Evolutionary conservation across 2,797 vertebrate species (phyloP).

Genomic region (Oophaga sylvatica): DNA sequence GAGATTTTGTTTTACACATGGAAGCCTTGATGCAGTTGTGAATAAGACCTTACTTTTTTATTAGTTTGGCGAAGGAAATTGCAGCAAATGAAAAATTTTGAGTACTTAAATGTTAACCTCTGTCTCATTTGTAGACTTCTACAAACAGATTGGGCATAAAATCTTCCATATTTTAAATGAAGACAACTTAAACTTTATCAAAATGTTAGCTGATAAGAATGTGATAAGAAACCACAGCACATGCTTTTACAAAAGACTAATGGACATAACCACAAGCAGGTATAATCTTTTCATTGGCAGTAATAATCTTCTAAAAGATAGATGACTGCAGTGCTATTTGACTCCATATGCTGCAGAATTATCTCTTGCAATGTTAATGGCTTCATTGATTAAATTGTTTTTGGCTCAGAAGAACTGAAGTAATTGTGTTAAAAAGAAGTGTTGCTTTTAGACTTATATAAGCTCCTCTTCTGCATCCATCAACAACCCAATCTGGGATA

Average conservation of each 20-base stretch:
- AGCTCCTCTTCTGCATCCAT: constrained; percentile 43
- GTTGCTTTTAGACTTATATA: constrained; percentile 51
- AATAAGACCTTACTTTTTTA: neutral
- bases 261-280: constrained; percentile 60
- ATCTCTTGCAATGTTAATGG: constrained; percentile 61
- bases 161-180: constrained; percentile 24
- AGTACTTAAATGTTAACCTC: neutral
- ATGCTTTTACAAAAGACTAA: constrained; percentile 54
- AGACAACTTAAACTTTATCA: constrained; percentile 42
- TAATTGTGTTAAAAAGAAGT: constrained; percentile 61
- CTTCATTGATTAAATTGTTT: constrained; percentile 62
- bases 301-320: constrained; percentile 59
- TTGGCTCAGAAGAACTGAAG: constrained; percentile 54
- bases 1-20: neutral
- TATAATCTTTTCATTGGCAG: constrained; percentile 62
- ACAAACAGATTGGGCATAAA: constrained; percentile 4
- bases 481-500: constrained; percentile 32
- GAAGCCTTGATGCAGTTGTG: neutral
- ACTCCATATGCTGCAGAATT: constrained; percentile 62
- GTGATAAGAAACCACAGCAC: constrained; percentile 50
- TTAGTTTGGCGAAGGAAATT: neutral
- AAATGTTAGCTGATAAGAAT: constrained; percentile 41
- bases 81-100: neutral
- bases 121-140: neutral
- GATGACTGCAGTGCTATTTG: constrained; percentile 63